These are phyloP conservation scores for Gambelia wislizenii DNA, from an alignment of 2,797 vertebrate species.

Conservation along the genomic window DNA sequence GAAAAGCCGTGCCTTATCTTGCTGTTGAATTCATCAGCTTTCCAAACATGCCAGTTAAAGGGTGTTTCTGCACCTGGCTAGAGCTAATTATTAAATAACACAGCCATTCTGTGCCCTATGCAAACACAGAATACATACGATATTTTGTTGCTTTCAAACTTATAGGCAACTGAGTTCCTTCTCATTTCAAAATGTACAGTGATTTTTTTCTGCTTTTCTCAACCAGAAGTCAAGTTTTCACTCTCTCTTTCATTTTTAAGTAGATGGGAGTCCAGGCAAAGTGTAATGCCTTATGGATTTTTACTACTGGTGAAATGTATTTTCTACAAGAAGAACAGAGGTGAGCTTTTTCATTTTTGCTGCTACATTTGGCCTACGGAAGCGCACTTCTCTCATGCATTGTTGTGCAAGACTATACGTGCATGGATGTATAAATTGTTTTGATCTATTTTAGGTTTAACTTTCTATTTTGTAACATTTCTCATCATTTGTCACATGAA, in stretches of 20 bases:
- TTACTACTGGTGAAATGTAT: not conserved
- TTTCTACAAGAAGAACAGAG: not conserved
- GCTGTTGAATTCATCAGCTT: slow-evolving; percentile 63
- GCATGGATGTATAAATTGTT: not conserved
- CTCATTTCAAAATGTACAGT: slow-evolving; percentile 26
- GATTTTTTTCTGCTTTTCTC: not conserved
- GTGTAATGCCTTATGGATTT: not conserved
- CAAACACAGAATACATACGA: slow-evolving; percentile 62
- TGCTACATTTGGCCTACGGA: not conserved
- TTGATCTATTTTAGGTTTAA: not conserved
- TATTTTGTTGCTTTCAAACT: slow-evolving; percentile 58
- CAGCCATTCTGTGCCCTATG: slow-evolving; percentile 61
- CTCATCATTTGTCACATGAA: not conserved
- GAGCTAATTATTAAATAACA: slow-evolving; percentile 71
- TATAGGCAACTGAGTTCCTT: slow-evolving; percentile 47
- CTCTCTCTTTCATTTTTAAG: not conserved
- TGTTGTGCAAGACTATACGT: not conserved
- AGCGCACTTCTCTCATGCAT: not conserved
- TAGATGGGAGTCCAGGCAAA: not conserved
- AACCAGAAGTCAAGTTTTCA: not conserved
- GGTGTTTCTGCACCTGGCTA: slow-evolving; percentile 63
- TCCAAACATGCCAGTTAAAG: slow-evolving; percentile 67
- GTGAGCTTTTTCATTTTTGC: not conserved
- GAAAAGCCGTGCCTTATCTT: slow-evolving; percentile 73
- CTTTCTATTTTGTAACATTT: not conserved